Base-by-base conservation (phyloP, 2,888 invertebrate species). In the Agriotes lineatus region DNA sequence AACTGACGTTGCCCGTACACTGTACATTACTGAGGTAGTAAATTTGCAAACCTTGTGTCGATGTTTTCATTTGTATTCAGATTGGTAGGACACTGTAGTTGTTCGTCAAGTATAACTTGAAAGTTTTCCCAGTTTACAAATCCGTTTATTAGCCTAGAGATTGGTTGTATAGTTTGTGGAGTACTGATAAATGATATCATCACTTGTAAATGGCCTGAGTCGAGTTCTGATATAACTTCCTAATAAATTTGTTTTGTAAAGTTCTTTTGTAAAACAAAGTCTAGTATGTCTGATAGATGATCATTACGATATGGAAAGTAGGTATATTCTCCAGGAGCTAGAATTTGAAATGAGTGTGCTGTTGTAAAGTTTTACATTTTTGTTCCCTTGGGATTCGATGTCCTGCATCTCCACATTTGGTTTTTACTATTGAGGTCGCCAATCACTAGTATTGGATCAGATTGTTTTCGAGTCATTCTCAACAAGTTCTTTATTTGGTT, bases 141-240 rank as follows among this genome's bases (percentile, higher is more conserved):
- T 19, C 18, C 18, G 10, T 20, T 48, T 48, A 12, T 22, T 25
- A 50, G 22, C 7, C 22, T 50, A n/a, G 50, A 12, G 6, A 18
- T 35, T 39, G 57, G 57, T 5, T 57, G 57, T 57, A 6, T n/a
- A 14, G 22, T 12, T 57, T 39, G 37, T 14, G 57, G 22, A 1
- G 19, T 37, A 14, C 37, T 39, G 20, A 37, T 37, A 18, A 57
- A 39, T 14, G 19, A 39, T 57, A 57, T 57, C 14, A 57, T 6
- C 6, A 39, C 39, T 12, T 37, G 57, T n/a, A 69, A 7, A 12
- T 22, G 50, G 22, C 25, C 14, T 5, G 4, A 71, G 59, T 58
- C 59, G 16, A 70, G 56, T 39, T 35, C n/a, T n/a, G n/a, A n/a
- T n/a, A n/a, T n/a, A n/a, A 66, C 69, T 12, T 12, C 48, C 61